Percentiles rank a stretch among this genome's conserved stretches.
phyloP scores from a whole-genome alignment of 2,888 invertebrate species.

The Enchytraeus crypticus region DNA sequence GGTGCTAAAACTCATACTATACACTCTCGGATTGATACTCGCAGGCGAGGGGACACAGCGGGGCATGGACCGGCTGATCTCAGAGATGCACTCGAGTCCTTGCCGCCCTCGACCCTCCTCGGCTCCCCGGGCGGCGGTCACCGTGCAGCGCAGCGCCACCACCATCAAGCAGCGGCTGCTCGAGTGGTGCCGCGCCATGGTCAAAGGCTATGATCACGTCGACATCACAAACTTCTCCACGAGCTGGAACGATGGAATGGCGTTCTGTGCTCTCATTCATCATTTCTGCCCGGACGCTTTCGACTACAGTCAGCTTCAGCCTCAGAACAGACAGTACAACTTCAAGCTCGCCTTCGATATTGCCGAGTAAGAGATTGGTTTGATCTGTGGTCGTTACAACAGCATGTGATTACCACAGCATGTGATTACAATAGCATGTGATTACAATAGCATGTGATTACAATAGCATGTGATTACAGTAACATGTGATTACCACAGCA shows the following conservation, averaged over 20 bases:
- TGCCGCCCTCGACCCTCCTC: too few relatives aligned
- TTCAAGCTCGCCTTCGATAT: conserved; percentile 94
- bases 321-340: conserved; percentile 82
- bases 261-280: conserved; percentile 96
- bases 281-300: conserved; percentile 95
- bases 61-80: neutral
- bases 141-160: conserved; percentile 69
- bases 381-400: too few relatives aligned
- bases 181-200: conserved; percentile 94
- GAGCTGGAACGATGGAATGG: conserved; percentile 96
- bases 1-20: too few relatives aligned
- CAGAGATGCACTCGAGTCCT: neutral
- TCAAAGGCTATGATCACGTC: conserved; percentile 94
- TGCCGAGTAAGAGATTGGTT: conserved; percentile 74
- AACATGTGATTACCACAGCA: too few relatives aligned
- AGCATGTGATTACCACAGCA: too few relatives aligned
- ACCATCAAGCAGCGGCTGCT: conserved; percentile 91
- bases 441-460: too few relatives aligned
- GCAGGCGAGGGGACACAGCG: too few relatives aligned
- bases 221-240: conserved; percentile 94
- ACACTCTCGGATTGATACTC: too few relatives aligned
- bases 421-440: too few relatives aligned
- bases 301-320: conserved; percentile 79
- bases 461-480: too few relatives aligned
- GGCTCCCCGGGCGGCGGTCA: neutral